Conservation (phyloP, 2,797 vertebrate species). For the Betta splendens region DNA sequence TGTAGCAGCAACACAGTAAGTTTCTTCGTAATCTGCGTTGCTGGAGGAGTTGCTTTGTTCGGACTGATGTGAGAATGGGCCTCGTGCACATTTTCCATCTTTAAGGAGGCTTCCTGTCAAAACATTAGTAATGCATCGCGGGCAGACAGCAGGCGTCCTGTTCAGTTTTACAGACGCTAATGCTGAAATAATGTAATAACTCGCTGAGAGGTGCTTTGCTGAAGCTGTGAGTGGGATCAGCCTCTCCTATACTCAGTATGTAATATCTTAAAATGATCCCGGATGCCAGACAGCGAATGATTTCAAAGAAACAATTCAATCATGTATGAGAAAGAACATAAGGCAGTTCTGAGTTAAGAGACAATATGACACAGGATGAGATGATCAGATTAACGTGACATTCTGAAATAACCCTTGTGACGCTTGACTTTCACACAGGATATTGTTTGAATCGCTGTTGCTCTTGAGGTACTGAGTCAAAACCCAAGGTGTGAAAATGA, state of each 20-base stretch:
- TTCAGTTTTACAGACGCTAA: constrained; percentile 23
- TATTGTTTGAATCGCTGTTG: neutral
- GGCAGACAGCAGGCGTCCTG: constrained; percentile 27
- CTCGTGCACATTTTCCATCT: constrained; percentile 32
- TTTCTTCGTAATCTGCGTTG: no score
- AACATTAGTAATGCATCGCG: constrained; percentile 39
- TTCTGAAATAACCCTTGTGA: neutral
- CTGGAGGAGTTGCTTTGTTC: constrained; percentile 15
- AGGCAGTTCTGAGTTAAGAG: no score
- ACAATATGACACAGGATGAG: no score
- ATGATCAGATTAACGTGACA: neutral
- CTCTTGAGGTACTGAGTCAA: neutral
- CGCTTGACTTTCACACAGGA: constrained; percentile 8
- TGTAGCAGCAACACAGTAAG: constrained; percentile 19
- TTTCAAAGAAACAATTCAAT: no score
- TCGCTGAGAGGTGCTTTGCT: constrained; percentile 4
- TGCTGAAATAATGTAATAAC: constrained; percentile 3
- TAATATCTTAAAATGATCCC: constrained; percentile 4
- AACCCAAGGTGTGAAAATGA: constrained; percentile 13
- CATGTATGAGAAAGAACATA: no score
- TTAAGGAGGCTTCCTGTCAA: constrained; percentile 18
- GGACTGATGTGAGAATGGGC: constrained; percentile 5
- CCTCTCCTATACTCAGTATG: neutral
- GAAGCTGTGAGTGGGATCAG: neutral
- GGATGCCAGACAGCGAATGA: neutral